Evolutionary conservation across 2,113 vertebrate species (phyloP).

Genomic region (Oreotrochilus melanogaster): DNA sequence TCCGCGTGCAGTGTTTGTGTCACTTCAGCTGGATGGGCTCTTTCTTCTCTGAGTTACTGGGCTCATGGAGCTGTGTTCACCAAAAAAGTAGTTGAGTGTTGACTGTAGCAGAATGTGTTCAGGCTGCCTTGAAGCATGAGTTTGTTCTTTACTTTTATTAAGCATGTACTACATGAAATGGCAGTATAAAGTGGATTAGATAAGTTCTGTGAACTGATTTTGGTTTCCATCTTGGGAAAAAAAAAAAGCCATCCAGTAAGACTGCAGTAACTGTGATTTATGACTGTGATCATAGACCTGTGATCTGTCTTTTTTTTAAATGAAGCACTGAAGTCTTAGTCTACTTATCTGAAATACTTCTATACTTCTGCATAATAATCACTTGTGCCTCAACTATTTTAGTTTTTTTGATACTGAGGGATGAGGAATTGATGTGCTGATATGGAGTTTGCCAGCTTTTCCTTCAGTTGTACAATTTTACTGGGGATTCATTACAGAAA

Average conservation of each 20-base stretch:
- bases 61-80: not conserved
- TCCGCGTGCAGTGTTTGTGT: not conserved
- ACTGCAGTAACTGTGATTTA: constrained; percentile 11
- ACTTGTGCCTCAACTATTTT: constrained; percentile 56
- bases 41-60: not conserved
- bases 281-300: not conserved
- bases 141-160: not conserved
- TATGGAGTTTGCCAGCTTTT: not conserved
- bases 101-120: not conserved
- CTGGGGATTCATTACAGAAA: not conserved
- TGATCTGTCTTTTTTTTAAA: not conserved
- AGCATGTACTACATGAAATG: not conserved
- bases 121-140: not conserved
- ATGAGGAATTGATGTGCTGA: not conserved
- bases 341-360: not conserved
- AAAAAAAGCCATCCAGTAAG: not conserved
- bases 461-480: not conserved
- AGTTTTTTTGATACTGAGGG: not conserved
- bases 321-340: constrained; percentile 13
- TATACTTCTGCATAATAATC: constrained; percentile 36
- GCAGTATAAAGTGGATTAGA: not conserved
- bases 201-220: not conserved
- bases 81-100: not conserved
- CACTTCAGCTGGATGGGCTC: not conserved
- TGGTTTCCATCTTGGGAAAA: not conserved